These are phyloP conservation scores for Triplophysa rosa DNA, from an alignment of 2,113 vertebrate species.

Conservation along the genomic window DNA sequence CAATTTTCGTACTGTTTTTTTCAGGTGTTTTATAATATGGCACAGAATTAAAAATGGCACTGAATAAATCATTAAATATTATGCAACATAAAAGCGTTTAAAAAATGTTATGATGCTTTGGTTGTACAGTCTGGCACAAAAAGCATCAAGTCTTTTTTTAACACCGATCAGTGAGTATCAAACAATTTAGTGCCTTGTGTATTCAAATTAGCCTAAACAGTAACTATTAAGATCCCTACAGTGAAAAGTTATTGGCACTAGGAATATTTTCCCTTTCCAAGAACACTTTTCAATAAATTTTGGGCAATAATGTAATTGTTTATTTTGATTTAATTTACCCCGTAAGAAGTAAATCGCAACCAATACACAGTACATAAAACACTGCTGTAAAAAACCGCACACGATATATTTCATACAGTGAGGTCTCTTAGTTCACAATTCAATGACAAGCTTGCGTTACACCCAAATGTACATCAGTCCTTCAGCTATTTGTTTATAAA, in stretches of 20 bases:
- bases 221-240: not conserved
- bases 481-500: slow-evolving; percentile 30
- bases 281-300: slow-evolving; percentile 3
- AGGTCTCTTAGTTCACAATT: not conserved
- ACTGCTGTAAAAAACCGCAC: not conserved
- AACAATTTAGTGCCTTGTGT: not conserved
- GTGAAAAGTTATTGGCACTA: not conserved
- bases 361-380: not conserved
- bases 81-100: not conserved
- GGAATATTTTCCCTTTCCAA: not conserved
- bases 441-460: not conserved
- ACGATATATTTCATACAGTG: not conserved
- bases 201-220: not conserved
- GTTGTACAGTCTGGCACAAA: not conserved
- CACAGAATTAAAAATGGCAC: not conserved
- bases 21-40: slow-evolving; percentile 36
- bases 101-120: not conserved
- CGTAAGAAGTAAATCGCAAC: not conserved
- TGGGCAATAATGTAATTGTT: not conserved
- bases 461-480: slow-evolving; percentile 24
- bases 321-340: not conserved
- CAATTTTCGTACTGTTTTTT: slow-evolving; percentile 51
- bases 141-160: not conserved
- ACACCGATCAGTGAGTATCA: not conserved
- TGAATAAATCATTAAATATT: not conserved